These are phyloP conservation scores for Notechis scutatus DNA, from an alignment of 2,113 vertebrate genomes.

Conservation along the genomic window DNA sequence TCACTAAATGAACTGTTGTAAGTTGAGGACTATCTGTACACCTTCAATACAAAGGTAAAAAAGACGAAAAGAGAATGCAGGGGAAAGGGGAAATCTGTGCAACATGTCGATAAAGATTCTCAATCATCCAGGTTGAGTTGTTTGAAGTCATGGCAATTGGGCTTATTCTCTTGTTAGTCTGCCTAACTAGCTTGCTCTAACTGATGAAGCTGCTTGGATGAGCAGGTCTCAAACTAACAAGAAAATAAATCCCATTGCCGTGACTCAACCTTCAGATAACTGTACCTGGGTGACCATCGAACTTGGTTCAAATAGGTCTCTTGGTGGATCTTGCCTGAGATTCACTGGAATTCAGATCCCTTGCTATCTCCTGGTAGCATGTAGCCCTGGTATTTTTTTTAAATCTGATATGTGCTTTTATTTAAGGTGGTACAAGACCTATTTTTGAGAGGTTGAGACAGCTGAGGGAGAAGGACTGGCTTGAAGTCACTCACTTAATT, in stretches of 20 bases:
- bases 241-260: not conserved
- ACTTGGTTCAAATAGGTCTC: not conserved
- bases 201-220: too few relatives aligned
- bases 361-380: not conserved
- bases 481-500: not conserved
- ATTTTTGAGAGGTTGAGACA: not conserved
- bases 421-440: not conserved
- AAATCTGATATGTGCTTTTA: not conserved
- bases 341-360: not conserved
- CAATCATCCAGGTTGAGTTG: too few relatives aligned
- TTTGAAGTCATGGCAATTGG: too few relatives aligned
- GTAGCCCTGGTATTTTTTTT: not conserved
- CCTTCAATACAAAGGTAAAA: not conserved
- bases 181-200: too few relatives aligned
- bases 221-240: too few relatives aligned
- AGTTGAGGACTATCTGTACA: not conserved
- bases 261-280: not conserved
- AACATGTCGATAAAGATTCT: too few relatives aligned
- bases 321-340: not conserved
- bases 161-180: too few relatives aligned
- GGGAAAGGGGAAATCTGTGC: not conserved
- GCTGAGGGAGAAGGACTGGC: not conserved
- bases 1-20: too few relatives aligned
- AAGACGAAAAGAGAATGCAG: not conserved
- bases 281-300: not conserved